These are phyloP conservation scores for Liolophura sinensis DNA, from an alignment of 1,140 invertebrate species.

Conservation along the genomic window DNA sequence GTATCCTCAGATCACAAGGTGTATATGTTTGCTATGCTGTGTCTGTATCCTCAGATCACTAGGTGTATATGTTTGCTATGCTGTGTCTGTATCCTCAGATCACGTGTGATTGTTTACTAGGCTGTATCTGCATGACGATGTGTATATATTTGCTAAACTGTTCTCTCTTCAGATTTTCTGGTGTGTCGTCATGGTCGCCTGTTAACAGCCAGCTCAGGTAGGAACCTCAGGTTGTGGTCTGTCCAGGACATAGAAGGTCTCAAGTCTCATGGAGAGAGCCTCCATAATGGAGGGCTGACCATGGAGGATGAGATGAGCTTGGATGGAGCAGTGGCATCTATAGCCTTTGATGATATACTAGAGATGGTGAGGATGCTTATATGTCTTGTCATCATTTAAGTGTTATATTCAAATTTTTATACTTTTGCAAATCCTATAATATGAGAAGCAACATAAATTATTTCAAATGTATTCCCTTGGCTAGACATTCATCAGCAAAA, in stretches of 20 bases:
- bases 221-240: conserved; percentile 48
- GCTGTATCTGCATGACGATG: too few relatives aligned
- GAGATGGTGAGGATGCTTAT: conserved; percentile 46
- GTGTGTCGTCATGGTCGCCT: conserved; percentile 37
- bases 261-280: conserved; percentile 28
- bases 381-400: too few relatives aligned
- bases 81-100: too few relatives aligned
- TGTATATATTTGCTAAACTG: background rate
- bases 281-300: conserved; percentile 34
- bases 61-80: too few relatives aligned
- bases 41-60: too few relatives aligned
- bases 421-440: background rate
- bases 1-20: too few relatives aligned
- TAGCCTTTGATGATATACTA: conserved; percentile 53
- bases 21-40: too few relatives aligned
- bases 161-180: conserved; percentile 4
- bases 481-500: too few relatives aligned
- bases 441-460: too few relatives aligned
- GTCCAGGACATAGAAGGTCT: conserved; percentile 41
- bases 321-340: conserved; percentile 48
- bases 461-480: too few relatives aligned
- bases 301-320: conserved; percentile 59
- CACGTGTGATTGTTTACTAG: too few relatives aligned
- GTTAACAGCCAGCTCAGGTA: conserved; percentile 43
- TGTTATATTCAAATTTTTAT: background rate